Conservation (phyloP, 2,113 vertebrate genomes). For the Acinonyx jubatus region DNA sequence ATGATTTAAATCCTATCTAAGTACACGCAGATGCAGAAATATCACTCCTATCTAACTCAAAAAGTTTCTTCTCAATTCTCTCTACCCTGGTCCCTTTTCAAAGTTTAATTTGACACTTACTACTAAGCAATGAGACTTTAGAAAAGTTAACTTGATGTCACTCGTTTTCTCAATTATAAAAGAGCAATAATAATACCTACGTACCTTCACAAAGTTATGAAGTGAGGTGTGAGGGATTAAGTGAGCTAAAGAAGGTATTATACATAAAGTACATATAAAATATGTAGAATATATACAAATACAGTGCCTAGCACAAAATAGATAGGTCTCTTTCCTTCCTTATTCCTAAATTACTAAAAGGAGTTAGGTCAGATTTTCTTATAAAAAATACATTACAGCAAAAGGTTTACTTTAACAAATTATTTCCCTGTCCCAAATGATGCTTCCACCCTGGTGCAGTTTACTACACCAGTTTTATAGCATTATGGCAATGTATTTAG, state of each 20-base stretch:
- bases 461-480: neutral
- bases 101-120: conserved; percentile 18
- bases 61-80: neutral
- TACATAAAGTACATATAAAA: neutral
- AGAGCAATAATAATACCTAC: neutral
- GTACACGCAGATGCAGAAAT: neutral
- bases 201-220: neutral
- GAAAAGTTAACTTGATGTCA: neutral
- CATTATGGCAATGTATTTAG: neutral
- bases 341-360: conserved; percentile 48
- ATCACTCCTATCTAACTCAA: neutral
- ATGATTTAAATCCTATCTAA: neutral
- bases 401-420: conserved; percentile 1
- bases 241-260: conserved; percentile 9
- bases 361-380: conserved; percentile 26
- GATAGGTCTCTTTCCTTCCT: neutral
- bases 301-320: neutral
- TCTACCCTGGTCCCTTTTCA: neutral
- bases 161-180: conserved; percentile 45
- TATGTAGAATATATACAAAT: neutral
- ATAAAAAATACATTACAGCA: conserved; percentile 1
- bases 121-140: neutral
- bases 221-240: neutral
- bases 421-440: conserved; percentile 3
- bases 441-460: neutral